Conservation (phyloP, 2,888 invertebrate genomes). For the Imbricaverruca yamaguchii region DNA sequence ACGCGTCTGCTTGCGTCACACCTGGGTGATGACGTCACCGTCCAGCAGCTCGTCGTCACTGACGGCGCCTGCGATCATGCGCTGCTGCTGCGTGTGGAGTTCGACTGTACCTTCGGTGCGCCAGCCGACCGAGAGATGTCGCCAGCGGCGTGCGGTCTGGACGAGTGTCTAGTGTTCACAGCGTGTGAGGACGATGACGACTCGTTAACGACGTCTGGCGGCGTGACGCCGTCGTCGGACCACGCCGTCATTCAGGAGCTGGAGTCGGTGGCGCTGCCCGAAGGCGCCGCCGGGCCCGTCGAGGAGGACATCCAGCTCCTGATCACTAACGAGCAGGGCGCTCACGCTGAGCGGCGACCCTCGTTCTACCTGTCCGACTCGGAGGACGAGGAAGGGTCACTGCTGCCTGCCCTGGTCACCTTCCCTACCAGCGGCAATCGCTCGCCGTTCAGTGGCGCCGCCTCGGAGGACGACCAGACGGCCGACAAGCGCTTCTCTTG, state of each 20-base stretch:
- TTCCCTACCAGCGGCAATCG: background rate
- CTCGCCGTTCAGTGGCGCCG: background rate
- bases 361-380: constrained; percentile 1
- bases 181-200: background rate
- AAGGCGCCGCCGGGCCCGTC: background rate
- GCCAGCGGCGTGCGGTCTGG: background rate
- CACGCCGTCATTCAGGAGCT: background rate
- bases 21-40: background rate
- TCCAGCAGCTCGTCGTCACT: background rate
- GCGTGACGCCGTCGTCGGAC: background rate
- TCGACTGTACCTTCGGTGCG: background rate
- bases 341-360: background rate
- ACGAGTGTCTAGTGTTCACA: background rate
- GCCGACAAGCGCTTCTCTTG: background rate
- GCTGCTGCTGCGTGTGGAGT: background rate
- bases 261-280: background rate
- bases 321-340: background rate
- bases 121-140: background rate
- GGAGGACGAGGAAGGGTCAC: background rate
- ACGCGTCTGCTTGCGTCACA: background rate
- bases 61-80: background rate
- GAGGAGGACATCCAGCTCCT: background rate
- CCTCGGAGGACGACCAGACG: background rate
- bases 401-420: background rate
- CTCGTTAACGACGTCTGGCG: no score